These are phyloP conservation scores for Carollia perspicillata DNA, from an alignment of 2,113 vertebrate genomes.

Conservation along the genomic window DNA sequence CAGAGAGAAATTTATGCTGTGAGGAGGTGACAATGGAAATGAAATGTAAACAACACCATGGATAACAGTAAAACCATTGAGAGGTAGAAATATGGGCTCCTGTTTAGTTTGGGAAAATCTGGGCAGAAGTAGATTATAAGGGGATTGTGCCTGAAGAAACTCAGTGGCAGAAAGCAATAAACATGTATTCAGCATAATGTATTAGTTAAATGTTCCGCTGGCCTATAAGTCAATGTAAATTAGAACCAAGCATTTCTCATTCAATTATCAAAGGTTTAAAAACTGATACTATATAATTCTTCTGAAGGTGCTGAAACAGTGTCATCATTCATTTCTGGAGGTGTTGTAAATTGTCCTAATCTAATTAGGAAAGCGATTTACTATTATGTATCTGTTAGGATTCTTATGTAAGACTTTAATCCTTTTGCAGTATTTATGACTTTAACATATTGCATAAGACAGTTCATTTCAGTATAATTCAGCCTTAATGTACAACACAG, in stretches of 20 bases:
- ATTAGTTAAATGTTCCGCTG: neutral
- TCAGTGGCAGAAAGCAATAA: neutral
- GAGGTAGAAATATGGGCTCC: neutral
- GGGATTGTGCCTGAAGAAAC: neutral
- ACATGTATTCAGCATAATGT: neutral
- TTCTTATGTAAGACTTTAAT: constrained; percentile 65
- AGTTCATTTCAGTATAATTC: constrained; percentile 24
- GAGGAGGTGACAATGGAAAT: constrained; percentile 46
- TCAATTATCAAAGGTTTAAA: constrained; percentile 43
- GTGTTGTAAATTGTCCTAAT: neutral
- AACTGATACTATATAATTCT: neutral
- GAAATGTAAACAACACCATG: constrained; percentile 2
- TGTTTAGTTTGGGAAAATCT: neutral
- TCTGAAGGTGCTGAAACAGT: neutral
- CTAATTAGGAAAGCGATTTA: constrained; percentile 28
- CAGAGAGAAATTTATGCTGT: neutral
- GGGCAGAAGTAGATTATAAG: neutral
- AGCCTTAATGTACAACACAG: neutral
- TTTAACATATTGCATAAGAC: constrained; percentile 45
- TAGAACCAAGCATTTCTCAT: neutral
- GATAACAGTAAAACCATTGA: neutral
- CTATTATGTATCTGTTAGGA: constrained; percentile 15
- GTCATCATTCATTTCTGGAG: constrained; percentile 38
- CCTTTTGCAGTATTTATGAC: constrained; percentile 60
- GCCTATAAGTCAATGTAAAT: neutral